phyloP scores from a whole-genome alignment of 2,797 vertebrate species.

The Crossoptilon crossoptilon region DNA sequence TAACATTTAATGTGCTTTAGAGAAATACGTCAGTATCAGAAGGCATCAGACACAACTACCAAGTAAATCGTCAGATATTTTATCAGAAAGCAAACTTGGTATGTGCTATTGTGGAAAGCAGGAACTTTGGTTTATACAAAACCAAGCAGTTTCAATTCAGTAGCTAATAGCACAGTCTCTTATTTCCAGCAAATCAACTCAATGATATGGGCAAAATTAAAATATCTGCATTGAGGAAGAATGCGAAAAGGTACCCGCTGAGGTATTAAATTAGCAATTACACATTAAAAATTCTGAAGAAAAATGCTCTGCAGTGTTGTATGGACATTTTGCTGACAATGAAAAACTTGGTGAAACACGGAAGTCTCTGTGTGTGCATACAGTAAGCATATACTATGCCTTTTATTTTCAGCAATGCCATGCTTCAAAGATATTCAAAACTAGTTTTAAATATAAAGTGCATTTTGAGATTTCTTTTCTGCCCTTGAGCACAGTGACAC shows the following conservation, averaged over 20 bases:
- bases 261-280: not conserved
- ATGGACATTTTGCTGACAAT: not conserved
- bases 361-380: not conserved
- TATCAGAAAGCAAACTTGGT: not conserved
- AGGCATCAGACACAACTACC: not conserved
- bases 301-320: not conserved
- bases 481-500: conserved; percentile 82
- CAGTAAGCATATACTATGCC: not conserved
- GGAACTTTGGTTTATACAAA: not conserved
- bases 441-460: conserved; percentile 33
- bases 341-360: not conserved
- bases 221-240: not conserved
- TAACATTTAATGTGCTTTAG: not conserved
- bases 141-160: not conserved
- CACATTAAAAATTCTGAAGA: conserved; percentile 10
- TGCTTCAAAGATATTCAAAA: conserved; percentile 58
- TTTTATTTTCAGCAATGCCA: conserved; percentile 32
- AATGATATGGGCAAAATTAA: not conserved
- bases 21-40: not conserved
- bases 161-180: not conserved
- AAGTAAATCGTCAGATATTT: not conserved
- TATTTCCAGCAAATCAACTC: not conserved
- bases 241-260: not conserved
- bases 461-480: conserved; percentile 68
- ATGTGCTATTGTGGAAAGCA: not conserved